A percentile compares a stretch with the other conserved stretches of the same genome.
Conservation (phyloP, 2,113 vertebrate genomes). For the Oryzias javanicus region DNA sequence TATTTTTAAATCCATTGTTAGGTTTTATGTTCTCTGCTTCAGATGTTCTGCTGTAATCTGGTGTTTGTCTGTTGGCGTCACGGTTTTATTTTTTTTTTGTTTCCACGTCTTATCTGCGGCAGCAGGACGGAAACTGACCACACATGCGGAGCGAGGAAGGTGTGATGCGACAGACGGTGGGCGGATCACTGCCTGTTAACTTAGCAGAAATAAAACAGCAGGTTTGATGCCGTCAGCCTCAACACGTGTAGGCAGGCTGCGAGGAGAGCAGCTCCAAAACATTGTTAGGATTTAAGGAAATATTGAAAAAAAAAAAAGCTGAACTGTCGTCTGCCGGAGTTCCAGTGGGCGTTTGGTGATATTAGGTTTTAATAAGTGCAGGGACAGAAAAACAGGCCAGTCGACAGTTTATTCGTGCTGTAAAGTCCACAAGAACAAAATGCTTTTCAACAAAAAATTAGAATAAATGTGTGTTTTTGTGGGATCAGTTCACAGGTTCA, state of each 20-base stretch:
- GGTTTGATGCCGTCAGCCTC: constrained; percentile 16
- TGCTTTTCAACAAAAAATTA: too few relatives aligned
- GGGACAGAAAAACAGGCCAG: neutral
- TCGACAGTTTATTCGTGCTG: too few relatives aligned
- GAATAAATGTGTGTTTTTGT: too few relatives aligned
- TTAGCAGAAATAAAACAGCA: constrained; percentile 15
- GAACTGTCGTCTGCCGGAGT: neutral
- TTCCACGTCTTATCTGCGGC: neutral
- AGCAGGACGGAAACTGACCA: constrained; percentile 8
- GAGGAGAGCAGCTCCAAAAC: constrained; percentile 13
- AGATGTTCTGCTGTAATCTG: too few relatives aligned
- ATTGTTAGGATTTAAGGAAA: neutral
- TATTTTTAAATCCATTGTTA: too few relatives aligned
- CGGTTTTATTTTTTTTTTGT: neutral
- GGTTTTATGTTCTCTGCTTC: too few relatives aligned
- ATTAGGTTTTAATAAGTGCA: neutral
- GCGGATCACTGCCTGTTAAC: constrained; percentile 12
- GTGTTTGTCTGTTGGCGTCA: too few relatives aligned
- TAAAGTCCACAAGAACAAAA: too few relatives aligned
- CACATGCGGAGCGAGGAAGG: constrained; percentile 3
- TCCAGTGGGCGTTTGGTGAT: neutral
- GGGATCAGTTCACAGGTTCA: too few relatives aligned
- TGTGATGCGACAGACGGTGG: constrained; percentile 21
- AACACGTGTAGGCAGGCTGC: constrained; percentile 6
- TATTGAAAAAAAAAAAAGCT: constrained; percentile 3